Percentiles rank a stretch among this genome's conserved stretches.
Evolutionary conservation across 1,140 invertebrate species (phyloP).

Genomic region (Phortica variegata): DNA sequence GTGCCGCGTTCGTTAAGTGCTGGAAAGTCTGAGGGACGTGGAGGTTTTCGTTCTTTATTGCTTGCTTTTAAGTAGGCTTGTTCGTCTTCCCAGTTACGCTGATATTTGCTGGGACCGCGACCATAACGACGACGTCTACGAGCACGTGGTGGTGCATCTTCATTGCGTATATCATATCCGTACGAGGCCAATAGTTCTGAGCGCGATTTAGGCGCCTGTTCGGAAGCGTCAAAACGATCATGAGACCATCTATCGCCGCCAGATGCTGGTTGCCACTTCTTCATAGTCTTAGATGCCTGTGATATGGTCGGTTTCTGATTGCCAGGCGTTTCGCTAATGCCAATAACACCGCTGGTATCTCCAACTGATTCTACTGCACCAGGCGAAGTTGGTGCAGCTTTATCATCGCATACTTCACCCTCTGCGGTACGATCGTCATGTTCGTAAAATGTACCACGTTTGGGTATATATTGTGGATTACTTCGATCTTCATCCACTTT

Average conservation of each 20-base stretch:
- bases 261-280: slow-evolving; percentile 59
- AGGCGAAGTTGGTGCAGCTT: slow-evolving; percentile 17
- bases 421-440: slow-evolving; percentile 86
- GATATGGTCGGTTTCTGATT: slow-evolving; percentile 38
- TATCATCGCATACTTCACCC: slow-evolving; percentile 35
- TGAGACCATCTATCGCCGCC: slow-evolving; percentile 77
- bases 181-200: slow-evolving; percentile 86
- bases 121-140: slow-evolving; percentile 81
- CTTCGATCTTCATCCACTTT: slow-evolving; percentile 90
- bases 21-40: slow-evolving; percentile 56
- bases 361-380: slow-evolving; percentile 17
- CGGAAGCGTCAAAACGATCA: slow-evolving; percentile 80
- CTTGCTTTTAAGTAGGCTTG: slow-evolving; percentile 71
- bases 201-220: slow-evolving; percentile 78
- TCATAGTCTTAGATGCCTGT: slow-evolving; percentile 57
- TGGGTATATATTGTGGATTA: slow-evolving; percentile 96
- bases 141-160: slow-evolving; percentile 86
- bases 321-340: slow-evolving; percentile 15
- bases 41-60: slow-evolving; percentile 43
- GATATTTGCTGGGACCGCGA: slow-evolving; percentile 88
- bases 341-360: slow-evolving; percentile 33
- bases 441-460: slow-evolving; percentile 93
- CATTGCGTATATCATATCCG: slow-evolving; percentile 92
- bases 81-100: slow-evolving; percentile 88
- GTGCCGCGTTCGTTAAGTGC: slow-evolving; percentile 42